Base-by-base conservation (phyloP, 1,140 invertebrate genomes). In the Helicorthomorpha holstii region DNA sequence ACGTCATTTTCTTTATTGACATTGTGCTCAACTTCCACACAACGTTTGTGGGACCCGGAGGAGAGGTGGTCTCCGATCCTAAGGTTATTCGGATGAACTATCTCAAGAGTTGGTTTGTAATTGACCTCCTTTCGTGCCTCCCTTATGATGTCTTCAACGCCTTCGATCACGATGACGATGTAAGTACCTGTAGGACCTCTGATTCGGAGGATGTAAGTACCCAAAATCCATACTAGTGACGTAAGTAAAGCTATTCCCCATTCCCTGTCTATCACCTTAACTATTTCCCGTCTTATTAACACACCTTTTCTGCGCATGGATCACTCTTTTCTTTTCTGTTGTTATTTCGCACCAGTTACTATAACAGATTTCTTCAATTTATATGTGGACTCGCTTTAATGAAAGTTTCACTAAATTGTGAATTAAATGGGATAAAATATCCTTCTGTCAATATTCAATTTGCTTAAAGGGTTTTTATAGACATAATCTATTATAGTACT, bases 61-160 rank as follows among this genome's bases (percentile, higher is more conserved):
- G 94, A 38, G 93, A 98, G 73, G 91, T 96, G 50, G 92, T 98
- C 59, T 94, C 89, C 59, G 93, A 98, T 71, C 93, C 93, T 1
- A 94, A 94, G 69, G 87, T 85, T 53, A 98, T 98, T 63, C 75
- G 92, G 58, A 92, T 92, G 83, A 98, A 98, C 73, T 99, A 99
- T 71, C 78, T 98, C 57, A 95, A 95, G 69, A 96, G 90, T 56
- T 99, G 96, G 96, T 99, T 99, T 71, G 82, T 98, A 60, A 98
- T 99, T 66, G 96, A 99, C 72, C 78, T 99, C 56, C 78, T 99
- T 53, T 97, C 93, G 57, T 99, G 95, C 75, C 78, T 99, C 65
- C 96, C 96, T 51, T 99, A 99, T 67, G 96, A 99, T 73, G 94
- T 99, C 55, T 98, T 99, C 80, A 98, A 99, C 72, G 95, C 95